Percentiles rank a stretch among this genome's conserved stretches.
Conservation (phyloP, 2,797 vertebrate genomes). For the Champsocephalus gunnari region DNA sequence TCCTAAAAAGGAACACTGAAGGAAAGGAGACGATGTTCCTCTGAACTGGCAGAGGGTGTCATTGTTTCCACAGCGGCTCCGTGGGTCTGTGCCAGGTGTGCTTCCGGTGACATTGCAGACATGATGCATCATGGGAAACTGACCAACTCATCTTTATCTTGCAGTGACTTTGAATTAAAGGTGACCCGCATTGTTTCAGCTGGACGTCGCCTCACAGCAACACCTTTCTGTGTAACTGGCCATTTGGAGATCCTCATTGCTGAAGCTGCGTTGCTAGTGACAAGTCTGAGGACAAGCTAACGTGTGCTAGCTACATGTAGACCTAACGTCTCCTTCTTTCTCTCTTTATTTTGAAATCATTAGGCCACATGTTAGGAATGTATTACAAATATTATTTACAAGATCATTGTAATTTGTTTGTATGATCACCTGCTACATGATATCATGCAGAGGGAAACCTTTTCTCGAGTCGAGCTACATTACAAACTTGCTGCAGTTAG, state of each 20-base stretch:
- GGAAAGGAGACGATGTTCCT: neutral
- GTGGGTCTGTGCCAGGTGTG: neutral
- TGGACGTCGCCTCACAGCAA: constrained; percentile 20
- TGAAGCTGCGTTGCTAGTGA: neutral
- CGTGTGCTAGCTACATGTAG: neutral
- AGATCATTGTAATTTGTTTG: neutral
- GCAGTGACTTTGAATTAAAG: constrained; percentile 47
- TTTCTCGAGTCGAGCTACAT: constrained; percentile 23
- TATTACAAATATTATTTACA: neutral
- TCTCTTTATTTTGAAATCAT: neutral
- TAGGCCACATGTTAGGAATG: neutral
- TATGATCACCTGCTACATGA: constrained; percentile 23
- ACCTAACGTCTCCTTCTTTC: neutral
- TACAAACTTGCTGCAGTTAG: constrained; percentile 17
- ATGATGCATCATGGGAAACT: constrained; percentile 10
- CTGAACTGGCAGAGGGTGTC: neutral
- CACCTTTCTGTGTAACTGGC: neutral
- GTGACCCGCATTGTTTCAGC: constrained; percentile 21
- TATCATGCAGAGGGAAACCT: neutral
- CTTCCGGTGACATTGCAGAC: constrained; percentile 19
- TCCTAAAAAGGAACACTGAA: neutral
- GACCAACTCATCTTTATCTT: constrained; percentile 29
- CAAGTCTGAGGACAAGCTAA: neutral
- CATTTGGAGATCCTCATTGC: neutral
- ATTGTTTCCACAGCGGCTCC: constrained; percentile 3